phyloP scores from a whole-genome alignment of 2,797 vertebrate genomes.

The Pangasius mekongensis region DNA sequence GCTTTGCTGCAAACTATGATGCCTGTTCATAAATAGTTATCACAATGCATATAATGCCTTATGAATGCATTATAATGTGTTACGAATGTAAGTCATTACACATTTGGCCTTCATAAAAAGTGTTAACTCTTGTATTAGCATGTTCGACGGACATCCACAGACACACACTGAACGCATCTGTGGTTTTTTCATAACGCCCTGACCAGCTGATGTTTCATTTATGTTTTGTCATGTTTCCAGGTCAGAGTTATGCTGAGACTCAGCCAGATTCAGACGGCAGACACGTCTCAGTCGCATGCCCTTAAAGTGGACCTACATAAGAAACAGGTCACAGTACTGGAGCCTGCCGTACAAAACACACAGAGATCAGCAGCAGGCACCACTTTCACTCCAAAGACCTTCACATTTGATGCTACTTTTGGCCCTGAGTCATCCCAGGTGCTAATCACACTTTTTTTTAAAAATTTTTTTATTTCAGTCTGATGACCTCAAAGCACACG shows the following conservation, averaged over 20 bases:
- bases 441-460: conserved; percentile 52
- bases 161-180: neutral
- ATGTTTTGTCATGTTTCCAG: conserved; percentile 66
- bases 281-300: conserved; percentile 83
- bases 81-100: neutral
- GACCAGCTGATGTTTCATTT: neutral
- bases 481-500: conserved; percentile 36
- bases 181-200: neutral
- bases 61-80: neutral
- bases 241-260: conserved; percentile 95
- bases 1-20: neutral
- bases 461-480: conserved; percentile 39
- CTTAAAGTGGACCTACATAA: conserved; percentile 87
- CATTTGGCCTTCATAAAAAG: neutral
- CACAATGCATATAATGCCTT: neutral
- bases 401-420: conserved; percentile 90
- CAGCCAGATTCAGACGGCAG: conserved; percentile 76
- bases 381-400: conserved; percentile 86
- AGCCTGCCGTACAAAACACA: conserved; percentile 74
- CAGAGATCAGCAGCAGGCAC: conserved; percentile 74
- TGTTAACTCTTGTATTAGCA: neutral
- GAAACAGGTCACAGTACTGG: conserved; percentile 89
- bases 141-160: neutral
- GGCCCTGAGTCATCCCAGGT: conserved; percentile 93
- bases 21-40: neutral